Conservation (phyloP, 2,888 invertebrate species). For the Xanthorhoe designata region DNA sequence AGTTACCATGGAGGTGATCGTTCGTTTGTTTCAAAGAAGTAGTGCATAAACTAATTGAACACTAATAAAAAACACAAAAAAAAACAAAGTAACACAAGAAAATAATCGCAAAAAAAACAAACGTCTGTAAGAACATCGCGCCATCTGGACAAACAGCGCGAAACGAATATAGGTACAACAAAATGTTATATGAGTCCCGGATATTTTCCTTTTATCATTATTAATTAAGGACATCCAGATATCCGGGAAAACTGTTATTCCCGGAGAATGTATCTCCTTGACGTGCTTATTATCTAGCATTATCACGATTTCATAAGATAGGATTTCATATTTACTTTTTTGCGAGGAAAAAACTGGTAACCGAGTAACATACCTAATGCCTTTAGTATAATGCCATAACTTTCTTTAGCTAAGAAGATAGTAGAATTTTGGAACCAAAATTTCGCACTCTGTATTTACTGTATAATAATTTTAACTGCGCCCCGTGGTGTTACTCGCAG, state of each 20-base stretch:
- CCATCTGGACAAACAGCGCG: constrained; percentile 25
- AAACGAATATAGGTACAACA: constrained; percentile 27
- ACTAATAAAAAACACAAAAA: not conserved
- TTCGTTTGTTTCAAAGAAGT: too few species aligned
- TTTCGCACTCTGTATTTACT: too few species aligned
- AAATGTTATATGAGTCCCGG: constrained; percentile 31
- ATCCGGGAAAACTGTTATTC: constrained; percentile 33
- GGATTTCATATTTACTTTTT: not conserved
- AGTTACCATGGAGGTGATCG: too few species aligned
- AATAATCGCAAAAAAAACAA: constrained; percentile 17
- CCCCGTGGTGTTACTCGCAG: too few species aligned
- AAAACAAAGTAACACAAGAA: not conserved
- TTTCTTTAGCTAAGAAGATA: too few species aligned
- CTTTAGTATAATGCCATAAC: too few species aligned
- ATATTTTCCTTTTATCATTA: constrained; percentile 49
- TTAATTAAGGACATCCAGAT: constrained; percentile 51
- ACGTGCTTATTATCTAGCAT: constrained; percentile 17
- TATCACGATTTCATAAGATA: constrained; percentile 1
- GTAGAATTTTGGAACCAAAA: too few species aligned
- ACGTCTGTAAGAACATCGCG: constrained; percentile 14
- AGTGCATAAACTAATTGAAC: too few species aligned
- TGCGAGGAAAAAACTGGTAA: too few species aligned
- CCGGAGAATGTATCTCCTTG: constrained; percentile 23
- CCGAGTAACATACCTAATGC: too few species aligned
- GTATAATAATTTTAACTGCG: too few species aligned